Evolutionary conservation across 1,140 invertebrate species (phyloP), one percentile per base, ranked within the genome.

Genomic region (Drusus annulatus): DNA sequence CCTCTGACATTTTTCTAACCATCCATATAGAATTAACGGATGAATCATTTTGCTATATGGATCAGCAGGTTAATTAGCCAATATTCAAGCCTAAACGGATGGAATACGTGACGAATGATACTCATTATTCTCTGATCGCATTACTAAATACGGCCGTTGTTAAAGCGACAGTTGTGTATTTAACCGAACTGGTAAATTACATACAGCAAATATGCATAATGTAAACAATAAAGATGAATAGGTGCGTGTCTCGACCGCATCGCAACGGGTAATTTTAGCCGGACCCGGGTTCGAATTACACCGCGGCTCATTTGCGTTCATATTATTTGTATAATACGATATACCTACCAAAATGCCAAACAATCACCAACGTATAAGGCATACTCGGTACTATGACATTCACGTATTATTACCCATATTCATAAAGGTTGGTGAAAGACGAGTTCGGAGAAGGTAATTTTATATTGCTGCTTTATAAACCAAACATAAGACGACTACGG

Each of bases 221-320:
- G 77, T 51, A 68, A 68, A 78, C 50, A 79, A 79, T 58, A 79
- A 79, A 71, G 54, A 79, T 58, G 76, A 71, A 54, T 65, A 63
- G 45, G 77, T 79, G 52, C 68, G 65, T 79, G 65, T 79, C 51
- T 50, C 50, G 36, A 79, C 63, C 65, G 50, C 65, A 79, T 52
- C 65, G 50, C 65, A 79, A 17, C 76, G 77, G 65, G 52, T 65
- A 71, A 79, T 71, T 79, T 79, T 79, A 36, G 71, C 31, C 77
- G 23, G 62, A 28, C 45, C 21, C 28, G 19, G 25, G 36, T 36
- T 75, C 71, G 28, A 25, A 75, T 75, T 75, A 75, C 71, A 75
- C 13, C 25, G 60, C 25, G 71, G 71, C 71, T 75, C 71, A 75
- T 75, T 75, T 58, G 71, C 71, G 36, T 45, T 45, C 36, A 1